Base-by-base conservation (phyloP, 1,140 invertebrate genomes). In the Meloidogyne exigua region DNA sequence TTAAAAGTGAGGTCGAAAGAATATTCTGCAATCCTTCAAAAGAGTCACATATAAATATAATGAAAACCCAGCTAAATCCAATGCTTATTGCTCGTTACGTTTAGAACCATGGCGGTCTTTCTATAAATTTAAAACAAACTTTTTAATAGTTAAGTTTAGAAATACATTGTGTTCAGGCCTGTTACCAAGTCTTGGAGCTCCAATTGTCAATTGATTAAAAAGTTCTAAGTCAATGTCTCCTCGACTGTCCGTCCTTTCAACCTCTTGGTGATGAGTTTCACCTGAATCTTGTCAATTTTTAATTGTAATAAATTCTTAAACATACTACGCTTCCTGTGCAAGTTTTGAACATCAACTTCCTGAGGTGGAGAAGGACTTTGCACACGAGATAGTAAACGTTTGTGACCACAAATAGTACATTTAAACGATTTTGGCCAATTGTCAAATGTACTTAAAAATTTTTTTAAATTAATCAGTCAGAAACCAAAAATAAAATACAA, bases 341-440 rank as follows among this genome's bases (percentile, higher is more conserved):
- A n/a, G 21, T 57, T 57, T n/a, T 57, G 49, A 57, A 57, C 49
- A n/a, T 57, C 44, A 5, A 15, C 18, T 57, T 57, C 49, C 49
- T 57, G 49, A 57, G 49, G 49, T n/a, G 49, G 49, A 67, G 25
- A 67, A 67, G 26, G 36, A 21, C 25, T 36, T 49, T n/a, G 39
- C 10, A 21, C 44, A 12, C 44, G 36, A 28, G 32, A 21, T 71
- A 44, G 18, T 21, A 21, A 66, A 39, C 67, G 57, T 25, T 65
- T 44, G 7, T 36, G 26, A 42, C 72, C 65, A 75, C 77, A 79
- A 69, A 79, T 57, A 66, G 77, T 79, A 28, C 77, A 79, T 57
- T 63, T 70, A 18, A 39, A 11, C 4, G 77, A 49, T 36, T 69
- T 79, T 10, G 77, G 77, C 77, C 77, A 79, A 72, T 79, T 79